A percentile compares a stretch with the other conserved stretches of the same genome.
Evolutionary conservation across 2,888 invertebrate genomes (phyloP).

Genomic region (Ectemnius continuus): DNA sequence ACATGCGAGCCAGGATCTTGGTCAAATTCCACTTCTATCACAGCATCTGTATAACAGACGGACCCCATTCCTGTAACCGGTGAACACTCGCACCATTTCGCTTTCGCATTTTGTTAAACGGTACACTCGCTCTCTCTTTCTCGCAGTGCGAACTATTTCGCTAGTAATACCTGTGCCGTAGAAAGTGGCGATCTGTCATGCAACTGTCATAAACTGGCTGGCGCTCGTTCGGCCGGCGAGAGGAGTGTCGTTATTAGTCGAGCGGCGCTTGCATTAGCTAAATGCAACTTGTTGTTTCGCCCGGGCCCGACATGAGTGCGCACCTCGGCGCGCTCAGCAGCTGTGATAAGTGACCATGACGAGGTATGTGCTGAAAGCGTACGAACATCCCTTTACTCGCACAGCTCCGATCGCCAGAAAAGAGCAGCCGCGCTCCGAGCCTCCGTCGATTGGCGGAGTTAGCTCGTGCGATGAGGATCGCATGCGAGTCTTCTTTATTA

Average conservation of each 20-base stretch:
- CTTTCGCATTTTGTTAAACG: too few relatives aligned
- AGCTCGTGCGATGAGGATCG: not conserved
- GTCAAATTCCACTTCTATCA: too few relatives aligned
- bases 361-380: conserved; percentile 76
- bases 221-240: conserved; percentile 23
- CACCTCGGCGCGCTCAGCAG: conserved; percentile 16
- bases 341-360: conserved; percentile 72
- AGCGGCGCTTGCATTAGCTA: conserved; percentile 16
- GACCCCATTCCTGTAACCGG: too few relatives aligned
- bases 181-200: not conserved
- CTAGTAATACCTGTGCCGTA: not conserved
- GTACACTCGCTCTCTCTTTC: too few relatives aligned
- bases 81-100: too few relatives aligned
- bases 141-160: too few relatives aligned
- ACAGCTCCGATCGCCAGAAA: conserved; percentile 22
- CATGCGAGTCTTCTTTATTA: not conserved
- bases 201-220: conserved; percentile 20
- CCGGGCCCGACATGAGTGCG: conserved; percentile 17
- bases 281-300: conserved; percentile 22
- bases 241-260: conserved; percentile 27
- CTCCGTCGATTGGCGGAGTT: not conserved
- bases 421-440: not conserved
- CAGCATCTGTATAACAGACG: too few relatives aligned
- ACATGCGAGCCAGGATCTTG: too few relatives aligned
- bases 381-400: conserved; percentile 58